phyloP scores from a whole-genome alignment of 1,140 invertebrate genomes.

The Cydia strobilella region DNA sequence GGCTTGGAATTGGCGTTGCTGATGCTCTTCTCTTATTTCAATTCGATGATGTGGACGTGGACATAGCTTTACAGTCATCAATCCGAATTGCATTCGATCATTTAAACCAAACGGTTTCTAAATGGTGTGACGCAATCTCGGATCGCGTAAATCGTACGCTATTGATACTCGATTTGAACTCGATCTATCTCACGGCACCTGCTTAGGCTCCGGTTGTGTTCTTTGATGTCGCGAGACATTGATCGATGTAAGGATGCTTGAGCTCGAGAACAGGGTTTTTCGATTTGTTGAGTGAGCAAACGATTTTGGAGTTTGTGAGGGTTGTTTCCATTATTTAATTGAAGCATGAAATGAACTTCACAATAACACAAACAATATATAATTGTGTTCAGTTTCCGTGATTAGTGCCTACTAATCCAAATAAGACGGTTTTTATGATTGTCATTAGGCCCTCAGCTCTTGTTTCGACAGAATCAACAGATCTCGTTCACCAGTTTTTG shows the following conservation, averaged over 20 bases:
- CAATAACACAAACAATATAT: not conserved
- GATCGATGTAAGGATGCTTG: constrained; percentile 48
- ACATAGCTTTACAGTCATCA: not conserved
- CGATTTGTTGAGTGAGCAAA: constrained; percentile 16
- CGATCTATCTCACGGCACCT: constrained; percentile 61
- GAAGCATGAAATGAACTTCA: not conserved
- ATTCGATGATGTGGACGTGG: not conserved
- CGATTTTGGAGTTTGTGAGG: not conserved
- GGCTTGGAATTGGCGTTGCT: not conserved
- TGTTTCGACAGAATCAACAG: no score
- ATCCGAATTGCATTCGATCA: constrained; percentile 8
- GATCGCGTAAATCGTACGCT: constrained; percentile 48
- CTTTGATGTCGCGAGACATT: constrained; percentile 57
- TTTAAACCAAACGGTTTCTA: constrained; percentile 23
- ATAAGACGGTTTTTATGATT: no score
- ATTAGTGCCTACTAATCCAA: no score
- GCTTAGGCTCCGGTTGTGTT: constrained; percentile 51
- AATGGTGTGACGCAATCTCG: constrained; percentile 44
- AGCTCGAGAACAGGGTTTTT: not conserved
- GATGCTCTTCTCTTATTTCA: not conserved
- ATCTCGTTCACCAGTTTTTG: no score
- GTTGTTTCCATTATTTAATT: not conserved
- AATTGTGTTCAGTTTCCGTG: not conserved
- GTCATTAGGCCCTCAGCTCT: no score
- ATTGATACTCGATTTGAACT: constrained; percentile 56